Base-by-base conservation (phyloP, 2,113 vertebrate genomes). In the Trachemys scripta region DNA sequence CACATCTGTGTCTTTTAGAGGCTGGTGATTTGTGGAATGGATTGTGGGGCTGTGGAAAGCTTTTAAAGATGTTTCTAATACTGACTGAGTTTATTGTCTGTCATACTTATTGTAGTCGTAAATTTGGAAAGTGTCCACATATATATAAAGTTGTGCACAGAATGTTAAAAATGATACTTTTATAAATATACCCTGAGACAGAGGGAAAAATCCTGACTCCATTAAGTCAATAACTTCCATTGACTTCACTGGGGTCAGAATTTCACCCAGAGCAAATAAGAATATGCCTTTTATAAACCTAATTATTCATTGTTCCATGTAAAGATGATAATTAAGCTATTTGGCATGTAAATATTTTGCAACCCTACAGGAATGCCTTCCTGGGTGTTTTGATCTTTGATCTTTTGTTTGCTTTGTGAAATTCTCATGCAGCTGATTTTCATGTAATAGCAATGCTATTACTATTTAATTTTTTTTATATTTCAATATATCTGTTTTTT, bases 241-340 rank as follows among this genome's bases (percentile, higher is more conserved):
- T 93, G 80, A 86, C 84, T 96, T 90, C 45, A 90, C 7, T 62
- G 56, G 42, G 49, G 90, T 86, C 29, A 94, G 72, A 90, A 91
- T 93, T 89, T 20, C 1, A 86, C 35, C 8, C 22, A 62, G 85
- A 87, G 94, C 96, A 96, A 95, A 91, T 69, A 80, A 83, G 92
- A 95, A 88, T 92, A 92, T 31, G 19, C 42, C 25, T 65, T 85
- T 81, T 6, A 5, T 85, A 81, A 93, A 45, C 82, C 56, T 82
- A 47, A 42, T 42, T 0, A 1, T 95, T 87, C 72, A 80, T 72
- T 95, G 54, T 80, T 62, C 49, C 85, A 87, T 78, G 62, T 92
- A 96, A 93, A 94, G 89, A 86, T 92, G 72, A 90, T 95, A 93
- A 90, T 96, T 94, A 92, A 96, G 94, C 92, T 95, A 95, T 49